Evolutionary conservation across 2,797 vertebrate species (phyloP).

Genomic region (Selene dorsalis): DNA sequence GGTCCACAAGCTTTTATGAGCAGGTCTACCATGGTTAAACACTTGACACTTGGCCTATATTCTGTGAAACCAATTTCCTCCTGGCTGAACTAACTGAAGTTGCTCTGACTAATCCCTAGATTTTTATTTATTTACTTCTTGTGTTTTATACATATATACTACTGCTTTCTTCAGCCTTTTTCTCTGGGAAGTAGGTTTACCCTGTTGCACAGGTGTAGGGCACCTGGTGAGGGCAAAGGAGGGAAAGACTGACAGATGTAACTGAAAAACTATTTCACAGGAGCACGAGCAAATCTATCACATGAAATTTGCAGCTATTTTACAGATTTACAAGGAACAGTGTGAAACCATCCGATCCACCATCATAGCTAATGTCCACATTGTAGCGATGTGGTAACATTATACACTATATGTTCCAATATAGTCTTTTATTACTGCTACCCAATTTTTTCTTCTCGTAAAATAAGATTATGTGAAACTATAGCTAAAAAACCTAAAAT

Average conservation of each 20-base stretch:
- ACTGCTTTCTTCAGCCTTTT: background rate
- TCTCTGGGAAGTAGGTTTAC: background rate
- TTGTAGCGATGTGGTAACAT: background rate
- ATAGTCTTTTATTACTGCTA: background rate
- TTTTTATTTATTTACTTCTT: background rate
- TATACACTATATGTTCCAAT: background rate
- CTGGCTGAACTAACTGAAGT: background rate
- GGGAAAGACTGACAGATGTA: background rate
- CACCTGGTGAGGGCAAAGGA: background rate
- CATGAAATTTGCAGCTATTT: background rate
- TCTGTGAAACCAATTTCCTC: background rate
- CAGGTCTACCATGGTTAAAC: background rate
- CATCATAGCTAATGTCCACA: background rate
- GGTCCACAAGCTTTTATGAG: too few relatives aligned
- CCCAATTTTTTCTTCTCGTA: background rate
- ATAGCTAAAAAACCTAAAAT: background rate
- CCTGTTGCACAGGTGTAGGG: background rate
- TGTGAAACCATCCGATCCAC: background rate
- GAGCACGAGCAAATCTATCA: background rate
- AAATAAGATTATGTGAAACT: background rate
- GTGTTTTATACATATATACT: background rate
- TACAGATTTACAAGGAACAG: background rate
- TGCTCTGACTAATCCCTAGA: too few relatives aligned
- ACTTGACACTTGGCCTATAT: too few relatives aligned
- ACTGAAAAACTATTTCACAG: background rate